Conservation (phyloP, 2,888 invertebrate species). For the Phengaris arion region DNA sequence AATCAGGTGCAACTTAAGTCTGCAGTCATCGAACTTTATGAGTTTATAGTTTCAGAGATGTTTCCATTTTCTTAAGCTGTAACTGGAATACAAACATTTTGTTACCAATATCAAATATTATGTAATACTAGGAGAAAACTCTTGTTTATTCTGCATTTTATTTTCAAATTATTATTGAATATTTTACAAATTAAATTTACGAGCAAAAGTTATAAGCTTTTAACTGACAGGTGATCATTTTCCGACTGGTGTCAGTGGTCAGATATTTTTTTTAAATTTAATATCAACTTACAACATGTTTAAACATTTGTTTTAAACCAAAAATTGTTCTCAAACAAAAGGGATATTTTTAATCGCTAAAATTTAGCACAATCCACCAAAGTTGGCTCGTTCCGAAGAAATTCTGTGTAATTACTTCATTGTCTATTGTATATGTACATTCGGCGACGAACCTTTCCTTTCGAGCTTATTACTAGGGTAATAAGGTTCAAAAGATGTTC, state of each 20-base stretch:
- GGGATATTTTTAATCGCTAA: background rate
- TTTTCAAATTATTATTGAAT: too few relatives aligned
- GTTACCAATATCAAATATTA: too few relatives aligned
- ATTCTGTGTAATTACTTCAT: conserved; percentile 10
- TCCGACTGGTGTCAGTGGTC: background rate
- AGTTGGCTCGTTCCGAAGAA: conserved; percentile 13
- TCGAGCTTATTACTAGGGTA: background rate
- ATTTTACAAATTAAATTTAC: too few relatives aligned
- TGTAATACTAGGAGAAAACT: too few relatives aligned
- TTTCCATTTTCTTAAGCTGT: too few relatives aligned
- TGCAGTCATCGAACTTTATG: background rate
- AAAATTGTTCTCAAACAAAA: background rate
- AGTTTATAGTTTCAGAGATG: too few relatives aligned
- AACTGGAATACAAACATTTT: too few relatives aligned
- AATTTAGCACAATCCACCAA: conserved; percentile 10
- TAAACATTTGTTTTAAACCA: background rate
- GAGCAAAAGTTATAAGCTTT: too few relatives aligned
- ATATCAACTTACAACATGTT: background rate
- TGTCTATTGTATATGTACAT: background rate
- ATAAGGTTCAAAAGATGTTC: background rate
- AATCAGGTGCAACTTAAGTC: too few relatives aligned
- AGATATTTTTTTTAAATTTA: background rate
- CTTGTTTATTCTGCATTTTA: too few relatives aligned
- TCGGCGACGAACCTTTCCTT: background rate
- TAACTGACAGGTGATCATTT: background rate